Conservation (phyloP, 2,888 invertebrate species). For the Sinotaia quadrata region DNA sequence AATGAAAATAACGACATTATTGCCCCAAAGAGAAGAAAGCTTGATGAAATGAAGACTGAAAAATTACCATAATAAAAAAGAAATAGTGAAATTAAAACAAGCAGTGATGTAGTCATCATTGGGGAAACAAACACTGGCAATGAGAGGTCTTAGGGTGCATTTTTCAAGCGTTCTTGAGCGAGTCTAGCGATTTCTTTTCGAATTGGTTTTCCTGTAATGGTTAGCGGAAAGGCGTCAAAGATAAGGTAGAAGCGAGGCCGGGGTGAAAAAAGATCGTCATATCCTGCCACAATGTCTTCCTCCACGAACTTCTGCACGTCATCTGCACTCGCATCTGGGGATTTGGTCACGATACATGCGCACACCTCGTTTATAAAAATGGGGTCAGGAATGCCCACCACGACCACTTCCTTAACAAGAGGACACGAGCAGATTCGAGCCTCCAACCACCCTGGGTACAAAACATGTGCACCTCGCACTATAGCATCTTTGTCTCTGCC, state of each 20-base stretch:
- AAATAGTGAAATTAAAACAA: too few species aligned
- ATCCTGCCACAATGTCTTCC: background rate
- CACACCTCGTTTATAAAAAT: constrained; percentile 2
- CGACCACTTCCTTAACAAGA: background rate
- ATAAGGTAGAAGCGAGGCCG: constrained; percentile 2
- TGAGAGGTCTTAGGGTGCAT: too few species aligned
- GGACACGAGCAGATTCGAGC: background rate
- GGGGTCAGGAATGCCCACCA: constrained; percentile 16
- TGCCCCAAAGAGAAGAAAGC: too few species aligned
- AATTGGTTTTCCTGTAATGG: background rate
- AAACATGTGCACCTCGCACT: background rate
- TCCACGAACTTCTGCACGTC: constrained; percentile 5
- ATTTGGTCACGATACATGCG: constrained; percentile 1
- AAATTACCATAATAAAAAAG: too few species aligned
- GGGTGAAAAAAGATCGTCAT: background rate
- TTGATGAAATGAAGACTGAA: too few species aligned
- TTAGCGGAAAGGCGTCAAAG: constrained; percentile 11
- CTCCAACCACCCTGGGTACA: constrained; percentile 2
- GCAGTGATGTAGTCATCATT: too few species aligned
- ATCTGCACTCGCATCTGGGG: background rate
- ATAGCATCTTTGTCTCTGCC: constrained; percentile 1
- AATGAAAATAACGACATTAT: too few species aligned
- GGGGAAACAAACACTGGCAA: too few species aligned
- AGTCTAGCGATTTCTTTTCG: background rate
- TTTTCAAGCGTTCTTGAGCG: background rate